phyloP scores from a whole-genome alignment of 2,888 invertebrate species.

The Hetaerina titia region DNA sequence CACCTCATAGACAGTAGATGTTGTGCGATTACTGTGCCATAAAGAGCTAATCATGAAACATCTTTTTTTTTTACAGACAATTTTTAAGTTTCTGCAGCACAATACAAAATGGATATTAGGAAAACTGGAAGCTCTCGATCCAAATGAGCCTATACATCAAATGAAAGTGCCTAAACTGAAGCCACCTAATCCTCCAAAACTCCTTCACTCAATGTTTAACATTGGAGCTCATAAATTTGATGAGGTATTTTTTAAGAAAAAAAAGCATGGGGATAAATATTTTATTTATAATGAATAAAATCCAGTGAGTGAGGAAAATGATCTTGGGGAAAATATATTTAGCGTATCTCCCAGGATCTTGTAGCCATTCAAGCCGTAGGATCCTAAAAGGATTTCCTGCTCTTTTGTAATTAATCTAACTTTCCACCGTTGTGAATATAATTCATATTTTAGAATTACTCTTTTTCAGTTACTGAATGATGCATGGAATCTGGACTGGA shows the following conservation, averaged over 20 bases:
- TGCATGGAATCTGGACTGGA: conserved; percentile 66
- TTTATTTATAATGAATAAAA: too few species aligned
- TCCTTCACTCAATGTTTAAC: conserved; percentile 89
- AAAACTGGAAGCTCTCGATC: conserved; percentile 76
- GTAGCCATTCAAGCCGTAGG: neutral
- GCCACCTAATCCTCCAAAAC: conserved; percentile 75
- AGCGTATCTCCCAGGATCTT: neutral
- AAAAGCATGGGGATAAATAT: neutral
- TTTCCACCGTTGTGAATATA: neutral
- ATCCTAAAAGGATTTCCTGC: too few species aligned
- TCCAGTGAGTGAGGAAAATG: neutral
- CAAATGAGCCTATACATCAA: conserved; percentile 73
- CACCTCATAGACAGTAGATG: too few species aligned
- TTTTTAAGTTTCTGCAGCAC: conserved; percentile 85
- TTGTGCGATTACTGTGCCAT: too few species aligned
- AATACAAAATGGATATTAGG: conserved; percentile 85
- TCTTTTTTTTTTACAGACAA: conserved; percentile 78
- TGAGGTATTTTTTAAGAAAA: conserved; percentile 79
- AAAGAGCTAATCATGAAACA: too few species aligned
- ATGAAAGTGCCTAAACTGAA: conserved; percentile 71
- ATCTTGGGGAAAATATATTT: neutral
- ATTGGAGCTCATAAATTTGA: conserved; percentile 88
- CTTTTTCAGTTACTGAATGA: conserved; percentile 67
- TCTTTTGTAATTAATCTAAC: neutral
- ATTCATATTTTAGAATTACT: neutral